Evolutionary conservation across 2,797 vertebrate species (phyloP).

Genomic region (Parauchenoglanis punctatus): DNA sequence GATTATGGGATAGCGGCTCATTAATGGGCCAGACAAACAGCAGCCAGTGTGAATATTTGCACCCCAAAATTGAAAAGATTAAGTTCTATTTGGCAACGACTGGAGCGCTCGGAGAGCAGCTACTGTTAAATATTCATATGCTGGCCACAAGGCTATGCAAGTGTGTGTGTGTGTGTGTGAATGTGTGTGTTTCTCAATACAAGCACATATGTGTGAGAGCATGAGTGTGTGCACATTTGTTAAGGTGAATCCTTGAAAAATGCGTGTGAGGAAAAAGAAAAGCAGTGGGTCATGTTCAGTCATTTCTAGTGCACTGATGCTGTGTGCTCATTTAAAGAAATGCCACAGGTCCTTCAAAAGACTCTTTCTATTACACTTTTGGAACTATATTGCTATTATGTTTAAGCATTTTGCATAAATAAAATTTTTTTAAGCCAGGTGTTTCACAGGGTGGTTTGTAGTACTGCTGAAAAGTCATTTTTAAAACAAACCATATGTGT

Average conservation of each 20-base stretch:
- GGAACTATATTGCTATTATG: background rate
- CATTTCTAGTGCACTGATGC: slow-evolving; percentile 22
- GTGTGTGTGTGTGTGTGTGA: slow-evolving; percentile 70
- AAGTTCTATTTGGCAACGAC: slow-evolving; percentile 99
- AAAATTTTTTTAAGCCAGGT: background rate
- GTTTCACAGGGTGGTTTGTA: background rate
- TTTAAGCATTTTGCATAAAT: background rate
- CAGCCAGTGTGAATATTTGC: slow-evolving; percentile 99
- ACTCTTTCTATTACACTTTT: background rate
- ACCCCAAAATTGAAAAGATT: slow-evolving; percentile 99
- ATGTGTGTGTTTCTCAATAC: slow-evolving; percentile 68
- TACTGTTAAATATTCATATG: slow-evolving; percentile 99
- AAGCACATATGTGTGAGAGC: slow-evolving; percentile 30
- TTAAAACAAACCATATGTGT: background rate
- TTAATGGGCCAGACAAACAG: slow-evolving; percentile 99
- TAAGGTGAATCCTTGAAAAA: slow-evolving; percentile 37
- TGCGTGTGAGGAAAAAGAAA: slow-evolving; percentile 30
- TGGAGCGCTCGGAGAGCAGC: slow-evolving; percentile 95
- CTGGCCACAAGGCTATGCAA: slow-evolving; percentile 74
- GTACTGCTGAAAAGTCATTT: background rate
- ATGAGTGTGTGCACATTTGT: slow-evolving; percentile 63
- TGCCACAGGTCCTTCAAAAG: background rate
- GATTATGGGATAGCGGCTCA: slow-evolving; percentile 97
- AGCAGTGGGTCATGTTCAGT: slow-evolving; percentile 38
- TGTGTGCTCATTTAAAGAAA: slow-evolving; percentile 21